Conservation (phyloP, 2,113 vertebrate species). For the Phyllostomus discolor region DNA sequence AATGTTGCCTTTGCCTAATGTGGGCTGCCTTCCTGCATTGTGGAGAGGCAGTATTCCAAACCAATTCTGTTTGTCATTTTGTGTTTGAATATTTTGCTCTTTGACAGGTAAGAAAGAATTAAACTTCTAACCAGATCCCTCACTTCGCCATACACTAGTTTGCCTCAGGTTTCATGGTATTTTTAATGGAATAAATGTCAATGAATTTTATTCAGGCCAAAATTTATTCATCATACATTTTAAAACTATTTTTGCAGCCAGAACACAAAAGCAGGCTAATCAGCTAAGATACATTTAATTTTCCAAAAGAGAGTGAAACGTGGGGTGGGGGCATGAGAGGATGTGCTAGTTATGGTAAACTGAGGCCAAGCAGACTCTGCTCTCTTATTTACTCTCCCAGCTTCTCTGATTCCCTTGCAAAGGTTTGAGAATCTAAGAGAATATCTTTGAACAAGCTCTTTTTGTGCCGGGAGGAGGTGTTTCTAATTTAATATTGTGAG, state of each 20-base stretch:
- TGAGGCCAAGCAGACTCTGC: background rate
- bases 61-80: conserved; percentile 36
- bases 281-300: background rate
- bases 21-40: conserved; percentile 34
- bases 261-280: conserved; percentile 1
- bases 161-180: background rate
- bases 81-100: conserved; percentile 54
- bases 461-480: background rate
- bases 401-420: background rate
- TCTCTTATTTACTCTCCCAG: background rate
- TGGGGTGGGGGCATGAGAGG: background rate
- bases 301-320: background rate
- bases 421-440: background rate
- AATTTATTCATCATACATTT: background rate
- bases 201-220: background rate
- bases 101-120: conserved; percentile 45
- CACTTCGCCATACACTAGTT: background rate
- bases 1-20: conserved; percentile 64
- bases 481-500: background rate
- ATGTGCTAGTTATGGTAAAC: background rate
- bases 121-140: background rate
- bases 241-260: background rate
- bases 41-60: background rate
- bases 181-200: background rate
- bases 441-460: background rate